Evolutionary conservation across 2,113 vertebrate species (phyloP), one percentile per base, ranked within the genome.

Genomic region (Sapajus apella): DNA sequence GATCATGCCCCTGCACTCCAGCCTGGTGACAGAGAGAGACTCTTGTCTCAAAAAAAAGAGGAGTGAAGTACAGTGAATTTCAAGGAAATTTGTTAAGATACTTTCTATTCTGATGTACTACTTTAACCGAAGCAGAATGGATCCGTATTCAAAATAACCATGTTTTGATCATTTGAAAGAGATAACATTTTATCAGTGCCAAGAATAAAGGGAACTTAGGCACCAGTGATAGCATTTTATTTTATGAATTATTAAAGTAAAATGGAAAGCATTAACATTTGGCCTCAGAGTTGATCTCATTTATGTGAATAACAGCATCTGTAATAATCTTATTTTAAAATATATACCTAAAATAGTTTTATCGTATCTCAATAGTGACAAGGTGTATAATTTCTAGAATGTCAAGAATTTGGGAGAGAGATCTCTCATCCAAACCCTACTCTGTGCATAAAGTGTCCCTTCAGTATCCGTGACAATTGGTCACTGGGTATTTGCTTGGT

Each of bases 51-150:
- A 52, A 52, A 17, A 17, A 52, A 16, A 17, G 2, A 1, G 37
- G 45, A 17, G 16, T 75, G 70, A 84, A 94, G 66, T 90, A 66
- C 27, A 87, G 1, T 84, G 43, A 92, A 61, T 82, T 90, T 81
- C 64, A 92, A 73, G 47, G 77, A 14, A 86, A 68, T 72, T 79
- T 89, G 70, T 90, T 87, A 47, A 55, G 35, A 87, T 76, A 50
- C 21, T 80, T 91, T 91, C 73, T 91, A 55, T 96, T 89, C 37
- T 91, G 47, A 95, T 58, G 87, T 94, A 72, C 61, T 76, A 86
- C 73, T 52, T 68, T 90, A 70, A 58, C 18, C 16, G 87, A 18
- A 12, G 7, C 40, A 61, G 56, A 87, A 75, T 70, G 75, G 52
- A 86, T 73, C 20, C 32, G 6, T 73, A 68, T 61, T 91, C 70